Percentiles rank a stretch among this genome's conserved stretches.
Conservation (phyloP, 2,888 invertebrate species). For the Gibbula magus region DNA sequence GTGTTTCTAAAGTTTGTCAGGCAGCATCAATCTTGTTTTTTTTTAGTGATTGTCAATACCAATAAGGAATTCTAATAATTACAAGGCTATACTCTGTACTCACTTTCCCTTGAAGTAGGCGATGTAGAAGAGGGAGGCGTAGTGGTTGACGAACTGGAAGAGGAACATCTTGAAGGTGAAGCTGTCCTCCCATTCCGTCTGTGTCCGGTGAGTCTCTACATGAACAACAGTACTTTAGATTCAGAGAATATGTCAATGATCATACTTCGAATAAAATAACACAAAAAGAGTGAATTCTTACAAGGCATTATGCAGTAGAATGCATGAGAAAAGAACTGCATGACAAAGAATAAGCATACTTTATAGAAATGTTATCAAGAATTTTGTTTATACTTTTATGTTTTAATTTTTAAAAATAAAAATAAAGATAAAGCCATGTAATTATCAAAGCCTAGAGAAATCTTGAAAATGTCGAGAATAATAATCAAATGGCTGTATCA, state of each 20-base stretch:
- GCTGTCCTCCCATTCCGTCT: slow-evolving; percentile 96
- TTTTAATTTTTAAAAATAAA: too few species aligned
- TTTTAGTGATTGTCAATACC: too few species aligned
- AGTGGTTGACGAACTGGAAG: slow-evolving; percentile 96
- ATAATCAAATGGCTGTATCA: too few species aligned
- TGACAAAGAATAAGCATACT: not conserved
- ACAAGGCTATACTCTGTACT: slow-evolving; percentile 27
- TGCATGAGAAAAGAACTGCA: not conserved
- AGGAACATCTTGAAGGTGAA: slow-evolving; percentile 95
- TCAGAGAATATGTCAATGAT: not conserved
- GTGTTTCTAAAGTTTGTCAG: too few species aligned
- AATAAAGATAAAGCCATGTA: not conserved
- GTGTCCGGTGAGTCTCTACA: slow-evolving; percentile 86
- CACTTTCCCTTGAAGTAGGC: slow-evolving; percentile 94
- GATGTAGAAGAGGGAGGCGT: slow-evolving; percentile 96
- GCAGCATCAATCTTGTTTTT: too few species aligned
- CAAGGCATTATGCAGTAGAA: not conserved
- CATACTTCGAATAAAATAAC: not conserved
- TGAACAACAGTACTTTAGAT: not conserved
- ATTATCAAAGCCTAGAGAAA: not conserved
- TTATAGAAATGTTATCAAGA: not conserved
- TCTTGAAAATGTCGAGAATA: not conserved
- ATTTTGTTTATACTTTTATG: too few species aligned
- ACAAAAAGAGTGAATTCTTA: not conserved
- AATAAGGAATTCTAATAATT: not conserved